Evolutionary conservation across 1,140 invertebrate genomes (phyloP).

Genomic region (Meloidogyne floridensis): DNA sequence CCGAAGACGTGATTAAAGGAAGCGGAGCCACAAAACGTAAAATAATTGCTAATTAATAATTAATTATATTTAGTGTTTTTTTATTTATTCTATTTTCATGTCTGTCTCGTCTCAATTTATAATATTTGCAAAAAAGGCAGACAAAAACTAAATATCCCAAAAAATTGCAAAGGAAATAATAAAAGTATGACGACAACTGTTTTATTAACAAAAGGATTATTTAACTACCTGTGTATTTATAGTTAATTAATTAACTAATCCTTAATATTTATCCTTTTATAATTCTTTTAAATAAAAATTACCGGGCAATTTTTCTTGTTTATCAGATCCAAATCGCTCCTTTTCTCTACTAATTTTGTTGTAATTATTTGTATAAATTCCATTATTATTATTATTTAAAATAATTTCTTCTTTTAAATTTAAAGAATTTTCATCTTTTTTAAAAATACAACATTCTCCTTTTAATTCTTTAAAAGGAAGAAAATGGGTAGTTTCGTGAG

Average conservation of each 20-base stretch:
- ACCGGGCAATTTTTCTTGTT: slow-evolving; percentile 2
- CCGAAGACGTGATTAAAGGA: no score
- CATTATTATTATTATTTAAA: background rate
- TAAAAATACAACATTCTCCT: slow-evolving; percentile 3
- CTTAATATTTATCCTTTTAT: background rate
- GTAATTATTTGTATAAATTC: background rate
- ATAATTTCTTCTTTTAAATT: background rate
- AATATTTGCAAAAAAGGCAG: no score
- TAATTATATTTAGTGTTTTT: no score
- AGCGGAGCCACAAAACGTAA: no score
- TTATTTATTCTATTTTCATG: no score
- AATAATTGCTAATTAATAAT: no score
- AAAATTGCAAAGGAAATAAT: no score
- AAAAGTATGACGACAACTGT: no score
- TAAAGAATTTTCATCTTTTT: background rate
- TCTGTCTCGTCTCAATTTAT: no score
- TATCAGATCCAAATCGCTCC: background rate
- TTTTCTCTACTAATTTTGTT: background rate
- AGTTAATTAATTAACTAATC: background rate
- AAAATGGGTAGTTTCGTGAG: background rate
- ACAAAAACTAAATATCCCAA: no score
- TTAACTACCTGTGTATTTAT: background rate
- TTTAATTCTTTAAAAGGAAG: slow-evolving; percentile 4
- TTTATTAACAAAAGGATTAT: no score
- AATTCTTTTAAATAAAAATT: background rate